Conservation (phyloP, 2,113 vertebrate genomes). For the Puntigrus tetrazona region DNA sequence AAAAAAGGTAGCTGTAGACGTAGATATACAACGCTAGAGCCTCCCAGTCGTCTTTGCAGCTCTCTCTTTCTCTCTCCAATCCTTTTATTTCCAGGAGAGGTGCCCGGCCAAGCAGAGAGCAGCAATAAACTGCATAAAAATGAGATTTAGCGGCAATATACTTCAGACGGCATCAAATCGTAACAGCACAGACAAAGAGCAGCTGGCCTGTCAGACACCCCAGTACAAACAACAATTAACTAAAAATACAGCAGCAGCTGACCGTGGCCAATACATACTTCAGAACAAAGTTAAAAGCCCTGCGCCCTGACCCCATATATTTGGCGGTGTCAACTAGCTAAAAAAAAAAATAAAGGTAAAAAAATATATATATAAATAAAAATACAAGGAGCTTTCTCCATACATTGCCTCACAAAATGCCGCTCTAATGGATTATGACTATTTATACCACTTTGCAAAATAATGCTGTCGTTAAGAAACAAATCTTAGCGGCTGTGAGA, state of each 20-base stretch:
- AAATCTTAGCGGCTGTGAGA: neutral
- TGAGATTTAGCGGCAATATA: constrained; percentile 56
- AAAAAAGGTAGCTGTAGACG: neutral
- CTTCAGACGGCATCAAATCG: constrained; percentile 63
- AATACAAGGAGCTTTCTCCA: neutral
- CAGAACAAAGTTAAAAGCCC: constrained; percentile 26
- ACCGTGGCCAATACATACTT: neutral
- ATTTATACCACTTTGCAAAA: neutral
- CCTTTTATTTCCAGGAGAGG: constrained; percentile 14
- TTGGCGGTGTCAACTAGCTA: neutral
- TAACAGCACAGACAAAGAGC: constrained; percentile 62
- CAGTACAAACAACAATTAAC: constrained; percentile 36
- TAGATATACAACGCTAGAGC: neutral
- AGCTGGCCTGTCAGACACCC: constrained; percentile 47
- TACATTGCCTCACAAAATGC: neutral
- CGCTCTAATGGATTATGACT: neutral
- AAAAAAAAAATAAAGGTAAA: too few species aligned
- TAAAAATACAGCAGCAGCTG: constrained; percentile 46
- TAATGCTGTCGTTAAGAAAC: neutral
- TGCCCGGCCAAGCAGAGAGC: constrained; percentile 38
- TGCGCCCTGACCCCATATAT: neutral
- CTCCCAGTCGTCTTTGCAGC: neutral
- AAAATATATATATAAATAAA: too few species aligned
- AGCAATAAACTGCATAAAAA: constrained; percentile 58
- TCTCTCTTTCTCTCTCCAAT: constrained; percentile 13